phyloP scores from a whole-genome alignment of 2,888 invertebrate species.

The Nineta flava region DNA sequence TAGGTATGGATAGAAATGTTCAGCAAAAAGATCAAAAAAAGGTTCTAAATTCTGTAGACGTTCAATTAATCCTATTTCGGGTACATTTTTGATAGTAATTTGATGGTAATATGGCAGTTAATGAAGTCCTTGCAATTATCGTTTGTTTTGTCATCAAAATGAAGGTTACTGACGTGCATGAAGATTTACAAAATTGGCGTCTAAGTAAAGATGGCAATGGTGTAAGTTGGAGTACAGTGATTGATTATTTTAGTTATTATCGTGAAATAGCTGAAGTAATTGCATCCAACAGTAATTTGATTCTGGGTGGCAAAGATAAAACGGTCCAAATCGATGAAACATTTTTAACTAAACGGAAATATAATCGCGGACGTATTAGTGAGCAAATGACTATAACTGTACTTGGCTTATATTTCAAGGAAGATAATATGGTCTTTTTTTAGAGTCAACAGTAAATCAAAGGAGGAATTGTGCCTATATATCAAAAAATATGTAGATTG shows the following conservation, averaged over 20 bases:
- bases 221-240: not conserved
- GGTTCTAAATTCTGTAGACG: not conserved
- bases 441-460: conserved; percentile 8
- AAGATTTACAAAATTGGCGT: not conserved
- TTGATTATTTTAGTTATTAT: conserved; percentile 1
- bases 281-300: not conserved
- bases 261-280: conserved; percentile 1
- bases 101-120: not conserved
- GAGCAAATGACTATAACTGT: conserved; percentile 10
- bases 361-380: conserved; percentile 8
- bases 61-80: not conserved
- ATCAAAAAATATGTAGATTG: conserved; percentile 9
- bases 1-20: conserved; percentile 2
- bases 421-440: conserved; percentile 11
- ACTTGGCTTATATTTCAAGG: conserved; percentile 11
- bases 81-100: not conserved
- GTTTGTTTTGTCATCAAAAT: not conserved
- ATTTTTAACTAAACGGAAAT: conserved; percentile 12
- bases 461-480: conserved; percentile 11
- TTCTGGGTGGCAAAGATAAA: conserved; percentile 9
- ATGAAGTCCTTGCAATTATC: not conserved
- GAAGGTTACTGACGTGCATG: not conserved
- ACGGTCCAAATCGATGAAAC: conserved; percentile 11
- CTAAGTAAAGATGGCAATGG: too few relatives aligned
- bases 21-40: not conserved